A percentile compares a stretch with the other conserved stretches of the same genome.
Conservation (phyloP, 1,140 invertebrate genomes). For the Berghia stephanieae region DNA sequence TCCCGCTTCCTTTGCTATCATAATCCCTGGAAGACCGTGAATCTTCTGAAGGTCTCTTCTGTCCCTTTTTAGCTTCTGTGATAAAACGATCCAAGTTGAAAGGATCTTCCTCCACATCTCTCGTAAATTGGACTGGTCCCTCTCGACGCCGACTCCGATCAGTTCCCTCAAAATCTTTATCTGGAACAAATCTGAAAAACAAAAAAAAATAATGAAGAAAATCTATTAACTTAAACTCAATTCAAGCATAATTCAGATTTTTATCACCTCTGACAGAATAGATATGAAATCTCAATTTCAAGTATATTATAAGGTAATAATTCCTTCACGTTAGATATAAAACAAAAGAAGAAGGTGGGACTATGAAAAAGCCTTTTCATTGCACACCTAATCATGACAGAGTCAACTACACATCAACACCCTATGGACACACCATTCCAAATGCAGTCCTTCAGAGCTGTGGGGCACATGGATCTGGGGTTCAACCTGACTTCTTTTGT, state of each 20-base stretch:
- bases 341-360: too few relatives aligned
- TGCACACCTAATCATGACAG: too few relatives aligned
- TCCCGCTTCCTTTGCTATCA: slow-evolving; percentile 49
- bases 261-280: too few relatives aligned
- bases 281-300: too few relatives aligned
- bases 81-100: slow-evolving; percentile 98
- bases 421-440: too few relatives aligned
- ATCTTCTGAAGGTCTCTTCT: slow-evolving; percentile 62
- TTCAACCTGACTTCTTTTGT: too few relatives aligned
- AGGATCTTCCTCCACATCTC: slow-evolving; percentile 85
- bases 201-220: slow-evolving; percentile 7
- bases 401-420: too few relatives aligned
- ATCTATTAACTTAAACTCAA: not conserved
- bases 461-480: too few relatives aligned
- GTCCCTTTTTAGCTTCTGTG: slow-evolving; percentile 86
- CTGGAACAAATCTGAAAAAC: slow-evolving; percentile 83
- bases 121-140: slow-evolving; percentile 96
- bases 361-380: too few relatives aligned
- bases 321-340: too few relatives aligned
- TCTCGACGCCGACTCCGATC: slow-evolving; percentile 76
- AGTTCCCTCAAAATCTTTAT: slow-evolving; percentile 94
- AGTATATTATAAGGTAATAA: too few relatives aligned
- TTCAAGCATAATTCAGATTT: not conserved
- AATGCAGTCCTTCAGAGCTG: too few relatives aligned
- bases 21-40: slow-evolving; percentile 55